Evolutionary conservation across 2,797 vertebrate species (phyloP).

Genomic region (Rallus crepitans): DNA sequence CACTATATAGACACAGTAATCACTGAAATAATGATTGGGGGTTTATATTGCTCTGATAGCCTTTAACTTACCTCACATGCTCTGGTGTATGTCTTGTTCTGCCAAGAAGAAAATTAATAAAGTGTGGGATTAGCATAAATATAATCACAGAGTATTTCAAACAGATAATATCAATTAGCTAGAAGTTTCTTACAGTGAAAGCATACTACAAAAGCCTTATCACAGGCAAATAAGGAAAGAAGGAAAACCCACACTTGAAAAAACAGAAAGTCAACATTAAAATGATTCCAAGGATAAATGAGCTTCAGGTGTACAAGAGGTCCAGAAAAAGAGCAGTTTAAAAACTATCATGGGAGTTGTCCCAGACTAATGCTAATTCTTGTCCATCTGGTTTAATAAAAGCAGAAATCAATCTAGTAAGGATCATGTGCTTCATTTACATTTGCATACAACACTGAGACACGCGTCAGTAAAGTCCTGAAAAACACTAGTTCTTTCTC

Average conservation of each 20-base stretch:
- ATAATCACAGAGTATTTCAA: background rate
- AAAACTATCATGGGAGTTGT: background rate
- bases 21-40: background rate
- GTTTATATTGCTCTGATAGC: background rate
- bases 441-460: background rate
- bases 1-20: background rate
- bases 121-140: background rate
- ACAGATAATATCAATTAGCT: background rate
- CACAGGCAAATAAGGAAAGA: background rate
- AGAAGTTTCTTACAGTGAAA: background rate
- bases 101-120: slow-evolving; percentile 16
- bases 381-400: background rate
- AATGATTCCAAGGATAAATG: background rate
- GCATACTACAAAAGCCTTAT: background rate
- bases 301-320: background rate
- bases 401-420: background rate
- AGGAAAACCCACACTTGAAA: background rate
- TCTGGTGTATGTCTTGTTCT: slow-evolving; percentile 67
- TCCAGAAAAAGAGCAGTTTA: background rate
- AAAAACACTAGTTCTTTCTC: background rate
- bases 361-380: background rate
- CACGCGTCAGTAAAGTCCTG: background rate
- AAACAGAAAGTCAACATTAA: background rate
- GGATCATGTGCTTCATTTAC: background rate
- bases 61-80: slow-evolving; percentile 70